phyloP scores from a whole-genome alignment of 2,797 vertebrate genomes.

The Poecilia picta region DNA sequence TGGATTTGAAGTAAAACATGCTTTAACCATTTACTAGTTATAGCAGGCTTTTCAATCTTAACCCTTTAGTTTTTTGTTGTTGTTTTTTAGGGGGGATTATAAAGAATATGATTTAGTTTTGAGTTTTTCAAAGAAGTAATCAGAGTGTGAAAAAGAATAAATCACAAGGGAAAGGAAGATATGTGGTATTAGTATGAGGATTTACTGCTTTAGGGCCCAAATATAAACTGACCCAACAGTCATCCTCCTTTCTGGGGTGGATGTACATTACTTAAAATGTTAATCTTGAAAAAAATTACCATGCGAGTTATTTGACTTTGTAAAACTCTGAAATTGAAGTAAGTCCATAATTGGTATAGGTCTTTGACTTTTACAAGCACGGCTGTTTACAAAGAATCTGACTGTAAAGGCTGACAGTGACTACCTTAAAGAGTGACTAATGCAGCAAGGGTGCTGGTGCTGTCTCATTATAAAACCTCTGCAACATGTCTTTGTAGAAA shows the following conservation, averaged over 20 bases:
- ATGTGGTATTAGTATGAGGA: neutral
- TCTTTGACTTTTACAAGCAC: slow-evolving; percentile 48
- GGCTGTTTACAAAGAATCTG: slow-evolving; percentile 41
- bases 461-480: slow-evolving; percentile 27
- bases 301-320: slow-evolving; percentile 9
- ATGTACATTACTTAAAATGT: slow-evolving; percentile 2
- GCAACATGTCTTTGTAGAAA: too few species aligned
- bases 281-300: neutral
- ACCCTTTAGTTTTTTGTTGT: neutral
- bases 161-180: neutral
- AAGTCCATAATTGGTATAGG: slow-evolving; percentile 41
- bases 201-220: neutral
- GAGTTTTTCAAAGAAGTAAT: neutral
- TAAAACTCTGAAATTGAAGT: slow-evolving; percentile 28
- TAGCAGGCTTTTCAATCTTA: neutral
- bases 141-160: neutral
- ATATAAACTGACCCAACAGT: slow-evolving; percentile 3
- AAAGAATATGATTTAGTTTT: neutral
- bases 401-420: slow-evolving; percentile 24
- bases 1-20: neutral
- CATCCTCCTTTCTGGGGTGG: neutral
- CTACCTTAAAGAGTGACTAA: slow-evolving; percentile 38
- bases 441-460: slow-evolving; percentile 14
- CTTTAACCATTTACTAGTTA: neutral
- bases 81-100: neutral